These are phyloP conservation scores for Catagonus wagneri DNA, from an alignment of 2,113 vertebrate genomes.

Conservation along the genomic window DNA sequence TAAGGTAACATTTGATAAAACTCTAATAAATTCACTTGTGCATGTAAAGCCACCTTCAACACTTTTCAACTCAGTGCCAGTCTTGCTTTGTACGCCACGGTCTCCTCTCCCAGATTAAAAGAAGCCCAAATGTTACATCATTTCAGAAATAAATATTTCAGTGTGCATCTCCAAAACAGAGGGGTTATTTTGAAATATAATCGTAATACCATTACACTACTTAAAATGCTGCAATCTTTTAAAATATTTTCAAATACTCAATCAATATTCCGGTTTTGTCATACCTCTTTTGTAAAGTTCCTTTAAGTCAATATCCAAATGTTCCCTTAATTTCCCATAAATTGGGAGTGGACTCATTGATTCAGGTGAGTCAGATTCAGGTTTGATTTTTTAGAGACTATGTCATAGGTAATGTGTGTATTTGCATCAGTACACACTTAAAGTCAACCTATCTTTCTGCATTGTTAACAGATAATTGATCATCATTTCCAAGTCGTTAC, in stretches of 20 bases:
- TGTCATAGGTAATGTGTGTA: background rate
- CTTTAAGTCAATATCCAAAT: background rate
- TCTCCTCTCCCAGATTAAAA: background rate
- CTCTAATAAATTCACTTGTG: background rate
- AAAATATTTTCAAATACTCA: background rate
- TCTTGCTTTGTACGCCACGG: background rate
- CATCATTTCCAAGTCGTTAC: background rate
- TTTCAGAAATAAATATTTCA: conserved; percentile 32
- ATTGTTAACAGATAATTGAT: background rate
- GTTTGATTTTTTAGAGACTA: background rate
- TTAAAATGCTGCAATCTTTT: background rate
- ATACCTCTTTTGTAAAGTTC: background rate
- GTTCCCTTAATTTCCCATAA: background rate
- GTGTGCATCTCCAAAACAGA: background rate
- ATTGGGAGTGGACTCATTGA: background rate
- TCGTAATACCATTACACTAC: background rate
- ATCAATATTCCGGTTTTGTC: background rate
- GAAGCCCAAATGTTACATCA: background rate
- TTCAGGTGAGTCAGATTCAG: background rate
- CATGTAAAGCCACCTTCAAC: background rate
- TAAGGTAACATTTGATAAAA: background rate
- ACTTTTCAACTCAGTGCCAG: background rate
- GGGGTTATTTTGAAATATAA: background rate
- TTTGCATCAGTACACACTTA: background rate
- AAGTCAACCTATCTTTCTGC: background rate